Percentiles rank a stretch among this genome's conserved stretches.
phyloP scores from a whole-genome alignment of 1,140 invertebrate genomes.

The Acromyrmex echinatior region DNA sequence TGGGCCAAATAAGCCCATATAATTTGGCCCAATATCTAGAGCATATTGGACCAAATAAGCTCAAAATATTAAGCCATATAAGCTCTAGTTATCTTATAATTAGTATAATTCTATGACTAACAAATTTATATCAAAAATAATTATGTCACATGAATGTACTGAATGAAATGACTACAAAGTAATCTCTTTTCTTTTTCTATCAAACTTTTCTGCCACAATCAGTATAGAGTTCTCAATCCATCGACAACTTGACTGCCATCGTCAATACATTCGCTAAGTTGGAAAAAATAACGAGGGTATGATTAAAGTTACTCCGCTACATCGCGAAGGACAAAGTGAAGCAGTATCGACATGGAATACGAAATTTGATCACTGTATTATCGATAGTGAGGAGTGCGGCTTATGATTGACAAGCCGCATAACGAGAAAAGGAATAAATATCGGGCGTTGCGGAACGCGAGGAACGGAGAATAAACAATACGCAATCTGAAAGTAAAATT shows the following conservation, averaged over 20 bases:
- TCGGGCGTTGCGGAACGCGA: neutral
- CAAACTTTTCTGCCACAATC: too few species aligned
- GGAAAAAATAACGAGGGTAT: slow-evolving; percentile 41
- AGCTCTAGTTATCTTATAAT: too few species aligned
- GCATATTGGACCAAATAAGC: too few species aligned
- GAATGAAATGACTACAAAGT: too few species aligned
- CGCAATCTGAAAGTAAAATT: slow-evolving; percentile 56
- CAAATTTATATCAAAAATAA: too few species aligned
- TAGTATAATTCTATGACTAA: too few species aligned
- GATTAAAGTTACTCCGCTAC: slow-evolving; percentile 18
- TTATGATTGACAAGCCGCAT: neutral
- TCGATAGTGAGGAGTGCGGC: neutral
- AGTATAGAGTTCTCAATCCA: neutral
- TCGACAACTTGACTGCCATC: neutral
- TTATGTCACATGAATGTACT: too few species aligned
- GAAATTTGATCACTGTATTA: slow-evolving; percentile 28
- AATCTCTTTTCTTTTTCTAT: too few species aligned
- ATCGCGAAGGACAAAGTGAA: neutral
- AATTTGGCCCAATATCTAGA: too few species aligned
- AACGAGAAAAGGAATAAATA: slow-evolving; percentile 11
- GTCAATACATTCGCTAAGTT: neutral
- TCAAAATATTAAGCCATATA: too few species aligned
- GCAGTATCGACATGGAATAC: neutral
- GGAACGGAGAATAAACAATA: slow-evolving; percentile 21
- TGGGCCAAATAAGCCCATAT: too few species aligned